phyloP scores from a whole-genome alignment of 1,140 invertebrate genomes.

The Papilio dardanus region DNA sequence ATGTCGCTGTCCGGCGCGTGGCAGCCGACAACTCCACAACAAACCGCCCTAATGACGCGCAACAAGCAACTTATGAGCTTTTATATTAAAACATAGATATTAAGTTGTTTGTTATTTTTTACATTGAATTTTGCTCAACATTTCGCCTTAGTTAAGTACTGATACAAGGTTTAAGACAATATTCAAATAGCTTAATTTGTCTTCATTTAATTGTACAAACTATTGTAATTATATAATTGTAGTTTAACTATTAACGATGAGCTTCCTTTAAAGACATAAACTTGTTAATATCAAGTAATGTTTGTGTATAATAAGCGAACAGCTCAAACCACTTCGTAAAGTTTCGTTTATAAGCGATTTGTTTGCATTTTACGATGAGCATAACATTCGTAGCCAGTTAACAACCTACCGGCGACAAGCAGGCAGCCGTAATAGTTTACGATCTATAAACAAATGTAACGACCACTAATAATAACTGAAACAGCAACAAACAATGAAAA shows the following conservation, averaged over 20 bases:
- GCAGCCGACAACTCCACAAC: conserved; percentile 70
- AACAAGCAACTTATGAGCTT: conserved; percentile 60
- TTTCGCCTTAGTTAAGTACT: neutral
- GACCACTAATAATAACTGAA: conserved; percentile 80
- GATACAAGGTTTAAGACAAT: too few species aligned
- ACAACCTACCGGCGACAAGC: conserved; percentile 75
- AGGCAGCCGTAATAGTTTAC: conserved; percentile 75
- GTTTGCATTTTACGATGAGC: conserved; percentile 69
- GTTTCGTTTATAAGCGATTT: conserved; percentile 71
- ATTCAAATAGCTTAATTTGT: too few species aligned
- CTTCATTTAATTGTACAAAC: too few species aligned
- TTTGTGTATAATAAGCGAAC: conserved; percentile 37
- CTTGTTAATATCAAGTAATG: conserved; percentile 30
- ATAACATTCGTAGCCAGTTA: conserved; percentile 74
- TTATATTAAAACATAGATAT: conserved; percentile 46
- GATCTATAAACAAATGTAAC: conserved; percentile 80
- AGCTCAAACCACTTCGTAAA: conserved; percentile 56
- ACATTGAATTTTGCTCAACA: neutral
- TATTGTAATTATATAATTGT: neutral
- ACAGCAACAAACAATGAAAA: conserved; percentile 78
- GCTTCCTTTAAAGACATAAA: neutral
- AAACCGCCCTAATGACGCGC: conserved; percentile 68
- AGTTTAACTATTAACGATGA: neutral
- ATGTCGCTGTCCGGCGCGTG: conserved; percentile 67
- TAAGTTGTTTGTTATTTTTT: neutral